Percentiles rank a stretch among this genome's conserved stretches.
These are phyloP conservation scores for Liparis tanakae DNA, from an alignment of 2,797 vertebrate species.

Conservation along the genomic window DNA sequence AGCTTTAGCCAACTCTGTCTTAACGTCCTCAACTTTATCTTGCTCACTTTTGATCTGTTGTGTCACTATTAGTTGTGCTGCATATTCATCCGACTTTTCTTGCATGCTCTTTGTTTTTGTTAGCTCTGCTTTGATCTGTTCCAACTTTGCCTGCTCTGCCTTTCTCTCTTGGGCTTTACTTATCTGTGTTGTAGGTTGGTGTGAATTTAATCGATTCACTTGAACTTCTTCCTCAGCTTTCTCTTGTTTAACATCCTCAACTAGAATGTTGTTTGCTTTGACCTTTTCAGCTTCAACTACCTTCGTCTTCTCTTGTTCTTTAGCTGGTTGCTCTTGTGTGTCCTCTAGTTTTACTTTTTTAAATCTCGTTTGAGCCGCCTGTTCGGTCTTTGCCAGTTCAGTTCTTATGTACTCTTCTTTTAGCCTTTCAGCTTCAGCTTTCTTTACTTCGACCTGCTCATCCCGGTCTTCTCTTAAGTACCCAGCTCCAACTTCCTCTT, in stretches of 20 bases:
- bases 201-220: conserved; percentile 10
- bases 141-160: conserved; percentile 26
- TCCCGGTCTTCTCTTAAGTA: conserved; percentile 39
- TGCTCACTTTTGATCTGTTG: conserved; percentile 56
- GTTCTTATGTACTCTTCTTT: conserved; percentile 60
- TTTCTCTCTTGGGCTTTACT: conserved; percentile 16
- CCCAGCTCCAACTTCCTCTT: conserved; percentile 33
- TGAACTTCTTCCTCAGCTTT: conserved; percentile 21
- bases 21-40: conserved; percentile 70
- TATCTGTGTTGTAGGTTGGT: conserved; percentile 3
- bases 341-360: conserved; percentile 24
- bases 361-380: conserved; percentile 20
- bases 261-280: conserved; percentile 32
- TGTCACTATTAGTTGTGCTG: conserved; percentile 33
- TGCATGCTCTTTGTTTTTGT: conserved; percentile 46
- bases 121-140: conserved; percentile 34
- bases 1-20: conserved; percentile 74
- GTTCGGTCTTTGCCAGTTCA: conserved; percentile 35
- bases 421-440: conserved; percentile 43
- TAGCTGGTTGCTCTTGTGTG: conserved; percentile 18
- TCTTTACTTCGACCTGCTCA: conserved; percentile 51
- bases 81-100: conserved; percentile 41
- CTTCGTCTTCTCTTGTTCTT: conserved; percentile 35
- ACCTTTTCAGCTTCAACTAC: conserved; percentile 20
- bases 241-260: conserved; percentile 19